phyloP scores from a whole-genome alignment of 37 sponge, comb jelly and placozoan genomes.

The Bolinopsis microptera region DNA sequence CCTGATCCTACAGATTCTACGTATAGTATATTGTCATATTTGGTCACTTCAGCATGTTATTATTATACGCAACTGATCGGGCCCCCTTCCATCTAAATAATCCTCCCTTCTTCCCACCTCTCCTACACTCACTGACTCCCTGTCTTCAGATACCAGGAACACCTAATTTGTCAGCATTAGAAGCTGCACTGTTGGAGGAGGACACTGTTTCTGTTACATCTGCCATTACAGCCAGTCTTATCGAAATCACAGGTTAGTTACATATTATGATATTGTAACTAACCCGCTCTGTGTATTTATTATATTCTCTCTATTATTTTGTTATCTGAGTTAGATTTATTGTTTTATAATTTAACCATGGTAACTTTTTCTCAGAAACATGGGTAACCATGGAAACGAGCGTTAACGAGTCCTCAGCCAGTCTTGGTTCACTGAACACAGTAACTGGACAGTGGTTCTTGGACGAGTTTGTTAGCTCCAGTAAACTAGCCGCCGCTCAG shows the following conservation, averaged over 20 bases:
- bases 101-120: too few relatives aligned
- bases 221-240: background rate
- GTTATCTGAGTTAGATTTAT: too few relatives aligned
- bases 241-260: background rate
- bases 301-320: too few relatives aligned
- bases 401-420: background rate
- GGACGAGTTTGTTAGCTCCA: constrained; percentile 85
- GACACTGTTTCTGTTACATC: background rate
- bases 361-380: background rate
- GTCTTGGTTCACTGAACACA: constrained; percentile 49
- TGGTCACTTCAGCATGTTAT: too few relatives aligned
- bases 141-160: background rate
- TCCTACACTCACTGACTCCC: too few relatives aligned
- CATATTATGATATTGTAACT: too few relatives aligned
- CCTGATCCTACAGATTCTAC: too few relatives aligned
- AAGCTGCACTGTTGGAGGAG: background rate
- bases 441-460: constrained; percentile 91
- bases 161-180: background rate
- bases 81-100: too few relatives aligned
- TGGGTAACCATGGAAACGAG: constrained; percentile 48
- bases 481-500: constrained; percentile 49
- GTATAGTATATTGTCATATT: too few relatives aligned
- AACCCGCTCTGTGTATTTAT: too few relatives aligned
- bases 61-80: too few relatives aligned
- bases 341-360: background rate